Evolutionary conservation across 92 coral and sea anemone species (phyloP), one percentile per base, ranked within the genome.

Genomic region (Paramuricea clavata): DNA sequence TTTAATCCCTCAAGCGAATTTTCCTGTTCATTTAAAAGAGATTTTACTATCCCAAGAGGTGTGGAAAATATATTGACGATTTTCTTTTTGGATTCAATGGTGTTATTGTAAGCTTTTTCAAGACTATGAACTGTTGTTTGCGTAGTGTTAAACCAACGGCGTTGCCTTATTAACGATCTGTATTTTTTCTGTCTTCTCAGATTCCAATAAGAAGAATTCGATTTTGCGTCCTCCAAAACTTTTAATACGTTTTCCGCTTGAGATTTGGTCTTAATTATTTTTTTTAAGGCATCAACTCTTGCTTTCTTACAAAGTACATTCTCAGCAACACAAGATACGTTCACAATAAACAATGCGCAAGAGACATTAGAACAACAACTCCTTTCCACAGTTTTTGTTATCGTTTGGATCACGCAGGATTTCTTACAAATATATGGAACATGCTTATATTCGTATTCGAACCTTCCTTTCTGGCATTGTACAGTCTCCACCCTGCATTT

Each of bases 261-360:
- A n/a, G 65, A 75, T 42, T 88, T 85, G 1, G 92, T 74, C 19
- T 72, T 50, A 16, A 77, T 34, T 13, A 85, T 50, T 41, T 85
- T 93, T 19, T 56, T 50, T 27, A 91, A 74, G 25, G 85, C 93
- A 44, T 76, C 75, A 11, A 83, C 61, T 60, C 94, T 92, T 1
- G 82, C 50, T 30, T 85, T 91, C n/a, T 78, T 74, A 49, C 95
- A 93, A 39, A 93, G 76, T 12, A 83, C 85, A 69, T 91, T 93
- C 25, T 71, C 54, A 44, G 86, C 83, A 50, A 87, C 60, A 82
- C 95, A 93, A 59, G 64, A 34, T 33, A 82, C 68, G 70, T 91
- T 88, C 47, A 23, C 81, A 15, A 88, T 57, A 1, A 92, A 85
- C 26, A 87, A 56, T 21, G 83, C 91, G 32, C 95, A 93, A 56